Evolutionary conservation across 2,888 invertebrate species (phyloP).

Genomic region (Gerosis bhagava): DNA sequence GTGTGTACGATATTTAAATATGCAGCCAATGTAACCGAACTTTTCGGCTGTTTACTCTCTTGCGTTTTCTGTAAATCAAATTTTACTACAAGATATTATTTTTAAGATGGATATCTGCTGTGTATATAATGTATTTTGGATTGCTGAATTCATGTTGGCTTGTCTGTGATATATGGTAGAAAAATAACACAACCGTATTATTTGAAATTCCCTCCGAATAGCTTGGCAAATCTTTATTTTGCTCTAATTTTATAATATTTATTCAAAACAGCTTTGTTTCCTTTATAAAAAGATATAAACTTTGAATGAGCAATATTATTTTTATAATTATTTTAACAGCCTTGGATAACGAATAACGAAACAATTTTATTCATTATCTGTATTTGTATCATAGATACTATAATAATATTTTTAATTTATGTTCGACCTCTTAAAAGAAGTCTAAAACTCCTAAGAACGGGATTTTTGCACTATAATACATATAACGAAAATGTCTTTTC

Average conservation of each 20-base stretch:
- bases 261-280: background rate
- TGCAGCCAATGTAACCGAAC: constrained; percentile 8
- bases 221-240: constrained; percentile 14
- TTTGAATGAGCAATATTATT: too few relatives aligned
- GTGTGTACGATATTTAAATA: constrained; percentile 13
- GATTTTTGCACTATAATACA: too few relatives aligned
- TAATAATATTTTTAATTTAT: too few relatives aligned
- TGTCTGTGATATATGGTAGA: constrained; percentile 73
- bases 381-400: too few relatives aligned
- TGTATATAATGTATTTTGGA: constrained; percentile 47
- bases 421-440: too few relatives aligned
- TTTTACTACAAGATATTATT: constrained; percentile 14
- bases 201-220: constrained; percentile 22
- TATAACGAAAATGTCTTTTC: too few relatives aligned
- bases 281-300: too few relatives aligned
- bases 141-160: constrained; percentile 67
- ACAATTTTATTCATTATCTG: too few relatives aligned
- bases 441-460: too few relatives aligned
- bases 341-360: too few relatives aligned
- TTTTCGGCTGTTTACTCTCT: constrained; percentile 9
- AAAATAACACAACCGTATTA: constrained; percentile 47
- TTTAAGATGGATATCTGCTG: constrained; percentile 21
- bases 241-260: constrained; percentile 4
- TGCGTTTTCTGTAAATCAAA: constrained; percentile 3
- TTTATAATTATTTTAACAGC: too few relatives aligned